Evolutionary conservation across 2,797 vertebrate genomes (phyloP), one percentile per base, ranked within the genome.

Genomic region (Macropus fuliginosus): DNA sequence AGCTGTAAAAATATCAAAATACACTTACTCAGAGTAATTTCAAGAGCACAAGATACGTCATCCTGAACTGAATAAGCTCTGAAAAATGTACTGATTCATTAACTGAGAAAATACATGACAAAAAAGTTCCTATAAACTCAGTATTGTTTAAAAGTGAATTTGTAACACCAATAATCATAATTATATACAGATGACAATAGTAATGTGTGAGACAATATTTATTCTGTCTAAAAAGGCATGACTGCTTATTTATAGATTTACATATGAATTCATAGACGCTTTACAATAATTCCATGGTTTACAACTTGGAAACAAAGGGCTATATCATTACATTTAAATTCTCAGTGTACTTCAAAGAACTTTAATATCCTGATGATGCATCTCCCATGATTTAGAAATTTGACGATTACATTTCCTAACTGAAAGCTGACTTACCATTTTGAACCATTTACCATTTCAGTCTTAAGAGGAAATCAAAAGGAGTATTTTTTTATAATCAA

Each of bases 401-500:
- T 50, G 93, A 40, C 56, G 89, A 66, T 16, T 91, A 54, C 29
- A 40, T 11, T 89, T 97, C 54, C 74, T 95, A 94, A 95, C 59
- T 91, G 46, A 93, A 54, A 81, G n/a, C 24, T 81, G 29, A 92
- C 16, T 62, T 92, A 90, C 5, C 21, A 62, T 87, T 92, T 92
- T 89, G 74, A 94, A 74, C 62, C n/a, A n/a, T 40, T 54, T 0
- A 74, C 24, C 46, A 92, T 93, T 97, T 94, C 16, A 40, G 5
- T n/a, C 40, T 87, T 92, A 92, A 96, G 56, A 96, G 28, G 52
- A 93, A 96, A 94, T 54, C 27, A 92, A 56, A 91, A 94, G 55
- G 40, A 94, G 81, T 93, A 66, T 54, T 93, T 94, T 91, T 66
- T 66, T 97, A 95, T 97, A 96, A 95, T 12, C 92, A 57, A 89